These are phyloP conservation scores for Platycercus adscitus DNA, from an alignment of 2,113 vertebrate species.

Conservation along the genomic window DNA sequence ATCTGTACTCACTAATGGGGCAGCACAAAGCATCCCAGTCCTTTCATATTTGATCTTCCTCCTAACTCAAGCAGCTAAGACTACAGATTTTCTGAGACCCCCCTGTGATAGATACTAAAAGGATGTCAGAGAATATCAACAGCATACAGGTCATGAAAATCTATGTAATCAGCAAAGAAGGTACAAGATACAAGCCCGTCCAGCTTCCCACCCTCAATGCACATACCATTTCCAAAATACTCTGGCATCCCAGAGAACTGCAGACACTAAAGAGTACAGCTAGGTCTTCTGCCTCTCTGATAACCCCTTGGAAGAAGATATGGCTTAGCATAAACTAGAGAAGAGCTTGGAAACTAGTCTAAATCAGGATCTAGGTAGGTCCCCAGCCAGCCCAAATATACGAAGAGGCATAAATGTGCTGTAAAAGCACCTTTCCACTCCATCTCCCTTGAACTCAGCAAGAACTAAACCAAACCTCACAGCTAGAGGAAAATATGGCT, in stretches of 20 bases:
- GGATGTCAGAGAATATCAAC: accelerated
- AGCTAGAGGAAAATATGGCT: not conserved
- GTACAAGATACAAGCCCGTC: accelerated
- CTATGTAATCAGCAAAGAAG: not conserved
- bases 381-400: not conserved
- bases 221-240: not conserved
- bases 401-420: not conserved
- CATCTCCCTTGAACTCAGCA: not conserved
- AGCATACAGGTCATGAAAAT: not conserved
- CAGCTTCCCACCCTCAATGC: not conserved
- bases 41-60: not conserved
- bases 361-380: not conserved
- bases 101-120: not conserved
- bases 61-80: not conserved
- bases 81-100: not conserved
- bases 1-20: not conserved
- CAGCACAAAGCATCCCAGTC: not conserved
- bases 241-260: not conserved
- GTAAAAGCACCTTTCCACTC: not conserved
- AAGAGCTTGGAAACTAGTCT: not conserved
- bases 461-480: not conserved
- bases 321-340: not conserved
- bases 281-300: not conserved
- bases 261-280: not conserved
- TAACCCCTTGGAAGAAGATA: not conserved